Evolutionary conservation across 2,888 invertebrate species (phyloP), one percentile per base, ranked within the genome.

Genomic region (Harpalus rubripes): DNA sequence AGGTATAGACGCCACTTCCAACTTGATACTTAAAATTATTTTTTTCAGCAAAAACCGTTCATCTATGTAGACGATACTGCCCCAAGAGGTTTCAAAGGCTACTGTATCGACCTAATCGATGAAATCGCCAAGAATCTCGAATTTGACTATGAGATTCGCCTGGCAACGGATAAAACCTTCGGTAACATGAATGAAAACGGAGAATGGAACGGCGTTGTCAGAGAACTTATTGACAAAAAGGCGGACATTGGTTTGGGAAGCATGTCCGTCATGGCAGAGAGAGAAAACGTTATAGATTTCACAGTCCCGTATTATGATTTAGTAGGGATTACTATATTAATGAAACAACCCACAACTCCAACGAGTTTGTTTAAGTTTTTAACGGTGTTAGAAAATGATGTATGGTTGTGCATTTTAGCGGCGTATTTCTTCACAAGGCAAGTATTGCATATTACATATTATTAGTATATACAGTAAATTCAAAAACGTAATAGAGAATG

Each of bases 301-400:
- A 99, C 99, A 0, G 98, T 99, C 0, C 99, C 99, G 0, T 99
- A 98, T 91, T 99, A 99, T 91, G 99, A 99, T 92, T 93, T 99
- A 87, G 99, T 99, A 0, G 99, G 99, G 0, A 97, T 98, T 81
- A 98, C 98, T 0, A 99, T 99, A 87, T 93, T 99, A 90, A 98
- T 99, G 98, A 96, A 96, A 90, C 94, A 97, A 87, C 97, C 98
- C 0, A 95, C 95, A 88, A 95, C 96, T 0, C 96, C 96, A 32
- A 98, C 98, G 6, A 98, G 98, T 0, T 93, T 99, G 39, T 99
- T 99, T 91, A 98, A 98, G 92, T 99, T 99, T 91, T 93, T 99
- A 87, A 98, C 98, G 1, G 99, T 99, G 26, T 92, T 99, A 88
- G 99, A 99, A 91, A 96, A 96, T 88, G 97, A 98, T 88, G 99